These are phyloP conservation scores for Bovichtus variegatus DNA, from an alignment of 2,797 vertebrate species.

Conservation along the genomic window DNA sequence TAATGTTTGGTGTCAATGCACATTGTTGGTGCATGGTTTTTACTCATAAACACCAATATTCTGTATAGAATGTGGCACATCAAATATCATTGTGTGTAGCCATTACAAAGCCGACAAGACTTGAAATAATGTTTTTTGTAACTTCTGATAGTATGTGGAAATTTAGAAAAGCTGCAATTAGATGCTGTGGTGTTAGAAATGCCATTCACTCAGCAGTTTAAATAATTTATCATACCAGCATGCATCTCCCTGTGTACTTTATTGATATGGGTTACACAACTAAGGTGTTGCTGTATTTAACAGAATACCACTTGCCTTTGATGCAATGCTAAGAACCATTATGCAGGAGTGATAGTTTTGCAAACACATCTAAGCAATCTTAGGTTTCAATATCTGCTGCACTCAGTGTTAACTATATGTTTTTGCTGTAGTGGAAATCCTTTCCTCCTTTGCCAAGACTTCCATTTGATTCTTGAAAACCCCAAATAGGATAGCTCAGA, in stretches of 20 bases:
- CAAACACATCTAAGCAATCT: constrained; percentile 30
- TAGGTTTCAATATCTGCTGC: constrained; percentile 35
- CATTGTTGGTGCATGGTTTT: constrained; percentile 4
- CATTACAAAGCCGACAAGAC: neutral
- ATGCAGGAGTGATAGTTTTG: neutral
- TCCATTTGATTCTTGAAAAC: constrained; percentile 17
- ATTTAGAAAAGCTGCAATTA: neutral
- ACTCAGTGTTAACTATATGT: constrained; percentile 23
- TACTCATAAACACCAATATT: neutral
- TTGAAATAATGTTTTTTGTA: neutral
- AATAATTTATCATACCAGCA: neutral
- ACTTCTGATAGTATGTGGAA: neutral
- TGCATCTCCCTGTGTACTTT: neutral
- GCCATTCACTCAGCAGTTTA: neutral
- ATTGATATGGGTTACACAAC: neutral
- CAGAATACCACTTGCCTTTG: neutral
- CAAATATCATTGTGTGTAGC: neutral
- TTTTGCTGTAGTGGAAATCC: constrained; percentile 17
- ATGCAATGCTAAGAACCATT: constrained; percentile 1
- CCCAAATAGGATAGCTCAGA: constrained; percentile 11
- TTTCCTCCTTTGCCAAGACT: constrained; percentile 20
- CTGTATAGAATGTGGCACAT: constrained; percentile 39
- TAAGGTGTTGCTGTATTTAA: neutral
- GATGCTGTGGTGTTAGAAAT: neutral
- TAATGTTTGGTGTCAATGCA: constrained; percentile 12